Percentiles rank a stretch among this genome's conserved stretches.
Conservation (phyloP, 2,888 invertebrate species). For the Apeira syringaria region DNA sequence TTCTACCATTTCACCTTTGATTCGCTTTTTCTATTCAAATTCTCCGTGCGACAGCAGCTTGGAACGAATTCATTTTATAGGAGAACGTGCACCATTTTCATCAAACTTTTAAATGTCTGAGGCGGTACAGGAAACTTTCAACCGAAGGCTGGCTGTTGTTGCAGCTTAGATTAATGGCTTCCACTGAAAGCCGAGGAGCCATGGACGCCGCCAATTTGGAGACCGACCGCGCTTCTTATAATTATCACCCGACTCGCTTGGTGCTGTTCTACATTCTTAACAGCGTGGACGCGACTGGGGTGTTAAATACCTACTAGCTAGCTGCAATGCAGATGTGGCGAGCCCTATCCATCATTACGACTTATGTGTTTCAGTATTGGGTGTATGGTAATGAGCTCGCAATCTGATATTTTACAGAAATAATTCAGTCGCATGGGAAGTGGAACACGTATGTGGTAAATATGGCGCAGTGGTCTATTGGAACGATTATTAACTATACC, state of each 20-base stretch:
- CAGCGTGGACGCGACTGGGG: slow-evolving; percentile 29
- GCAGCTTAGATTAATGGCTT: slow-evolving; percentile 45
- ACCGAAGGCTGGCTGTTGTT: slow-evolving; percentile 33
- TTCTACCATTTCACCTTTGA: not conserved
- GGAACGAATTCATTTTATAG: slow-evolving; percentile 12
- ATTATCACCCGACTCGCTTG: slow-evolving; percentile 42
- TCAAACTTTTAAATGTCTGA: slow-evolving; percentile 8
- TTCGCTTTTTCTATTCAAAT: slow-evolving; percentile 1
- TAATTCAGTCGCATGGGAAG: slow-evolving; percentile 28
- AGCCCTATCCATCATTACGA: slow-evolving; percentile 24
- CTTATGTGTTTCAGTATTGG: slow-evolving; percentile 19
- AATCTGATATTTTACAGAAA: slow-evolving; percentile 23
- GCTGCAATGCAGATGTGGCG: slow-evolving; percentile 30
- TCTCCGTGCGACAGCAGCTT: not conserved
- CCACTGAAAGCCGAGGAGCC: slow-evolving; percentile 33
- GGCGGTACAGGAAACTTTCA: slow-evolving; percentile 27
- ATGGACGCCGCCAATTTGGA: slow-evolving; percentile 36
- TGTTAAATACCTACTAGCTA: slow-evolving; percentile 33
- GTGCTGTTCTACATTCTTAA: slow-evolving; percentile 46
- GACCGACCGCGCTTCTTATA: slow-evolving; percentile 49
- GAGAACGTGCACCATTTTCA: slow-evolving; percentile 1
- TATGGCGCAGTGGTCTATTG: too few relatives aligned
- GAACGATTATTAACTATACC: slow-evolving; percentile 5
- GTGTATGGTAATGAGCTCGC: slow-evolving; percentile 26
- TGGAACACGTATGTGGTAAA: slow-evolving; percentile 15